These are phyloP conservation scores for Mechanitis mazaeus DNA, from an alignment of 2,888 invertebrate species.

Conservation along the genomic window DNA sequence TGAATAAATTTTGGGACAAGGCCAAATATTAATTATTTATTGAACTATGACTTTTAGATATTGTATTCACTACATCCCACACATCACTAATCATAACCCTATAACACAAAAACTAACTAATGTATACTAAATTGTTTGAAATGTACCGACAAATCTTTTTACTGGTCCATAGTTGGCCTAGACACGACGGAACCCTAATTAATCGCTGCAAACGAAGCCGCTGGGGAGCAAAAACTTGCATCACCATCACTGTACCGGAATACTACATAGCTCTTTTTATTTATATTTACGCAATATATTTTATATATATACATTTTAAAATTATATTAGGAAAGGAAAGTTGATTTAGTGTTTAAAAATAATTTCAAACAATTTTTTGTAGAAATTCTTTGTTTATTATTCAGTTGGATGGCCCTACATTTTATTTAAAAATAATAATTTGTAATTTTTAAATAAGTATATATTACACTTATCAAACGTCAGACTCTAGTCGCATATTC, in stretches of 20 bases:
- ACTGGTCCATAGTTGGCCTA: conserved; percentile 15
- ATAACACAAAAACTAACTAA: conserved; percentile 4
- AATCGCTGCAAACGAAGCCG: conserved; percentile 59
- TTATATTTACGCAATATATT: too few relatives aligned
- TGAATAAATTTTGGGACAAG: not conserved
- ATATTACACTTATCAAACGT: too few relatives aligned
- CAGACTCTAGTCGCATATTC: too few relatives aligned
- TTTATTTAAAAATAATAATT: too few relatives aligned
- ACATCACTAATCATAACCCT: conserved; percentile 7
- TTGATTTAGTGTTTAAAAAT: too few relatives aligned
- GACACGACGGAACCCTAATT: conserved; percentile 56
- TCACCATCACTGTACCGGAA: conserved; percentile 20
- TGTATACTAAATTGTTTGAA: conserved; percentile 3
- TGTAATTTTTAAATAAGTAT: too few relatives aligned
- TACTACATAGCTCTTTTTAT: too few relatives aligned
- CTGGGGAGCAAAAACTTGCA: conserved; percentile 50
- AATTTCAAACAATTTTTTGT: too few relatives aligned
- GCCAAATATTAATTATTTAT: conserved; percentile 3
- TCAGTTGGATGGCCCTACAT: too few relatives aligned
- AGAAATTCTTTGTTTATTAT: too few relatives aligned
- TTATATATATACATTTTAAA: too few relatives aligned
- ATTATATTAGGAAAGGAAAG: too few relatives aligned
- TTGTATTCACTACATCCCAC: not conserved
- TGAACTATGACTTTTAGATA: conserved; percentile 5
- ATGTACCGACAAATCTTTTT: conserved; percentile 2